Percentiles rank a stretch among this genome's conserved stretches.
Evolutionary conservation across 2,888 invertebrate genomes (phyloP).

Genomic region (Microplitis manilae): DNA sequence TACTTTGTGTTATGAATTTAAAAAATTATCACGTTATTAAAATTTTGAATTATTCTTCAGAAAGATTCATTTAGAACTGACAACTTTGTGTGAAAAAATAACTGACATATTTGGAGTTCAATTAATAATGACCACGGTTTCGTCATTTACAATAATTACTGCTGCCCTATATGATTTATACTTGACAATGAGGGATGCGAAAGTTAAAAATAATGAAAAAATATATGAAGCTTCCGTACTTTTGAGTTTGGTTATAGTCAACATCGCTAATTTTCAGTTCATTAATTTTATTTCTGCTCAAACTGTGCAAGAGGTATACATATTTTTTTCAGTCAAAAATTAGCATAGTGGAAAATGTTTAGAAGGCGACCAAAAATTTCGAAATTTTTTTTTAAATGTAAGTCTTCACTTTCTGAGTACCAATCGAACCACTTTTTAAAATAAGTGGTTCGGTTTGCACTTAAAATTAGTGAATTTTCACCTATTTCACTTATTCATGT

Average conservation of each 20-base stretch:
- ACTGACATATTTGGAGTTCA: constrained; percentile 23
- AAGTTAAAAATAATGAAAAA: background rate
- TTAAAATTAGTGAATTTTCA: no score
- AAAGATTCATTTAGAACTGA: constrained; percentile 43
- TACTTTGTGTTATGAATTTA: background rate
- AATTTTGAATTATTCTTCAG: constrained; percentile 9
- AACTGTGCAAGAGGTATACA: constrained; percentile 32
- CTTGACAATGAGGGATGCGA: background rate
- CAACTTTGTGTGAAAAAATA: constrained; percentile 22
- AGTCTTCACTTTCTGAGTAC: no score
- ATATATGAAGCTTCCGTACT: background rate
- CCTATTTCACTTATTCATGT: no score
- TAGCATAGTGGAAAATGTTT: background rate
- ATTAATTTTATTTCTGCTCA: constrained; percentile 34
- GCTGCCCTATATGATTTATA: constrained; percentile 33
- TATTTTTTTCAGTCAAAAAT: background rate
- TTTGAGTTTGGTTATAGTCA: background rate
- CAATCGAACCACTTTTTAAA: no score
- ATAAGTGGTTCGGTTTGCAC: no score
- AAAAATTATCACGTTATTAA: no score
- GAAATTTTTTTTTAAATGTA: no score
- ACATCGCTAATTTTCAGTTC: constrained; percentile 1
- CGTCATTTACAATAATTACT: constrained; percentile 34
- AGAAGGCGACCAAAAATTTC: no score
- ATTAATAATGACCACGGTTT: constrained; percentile 37